These are phyloP conservation scores for Philantomba maxwellii DNA, from an alignment of 2,113 vertebrate genomes.

Conservation along the genomic window DNA sequence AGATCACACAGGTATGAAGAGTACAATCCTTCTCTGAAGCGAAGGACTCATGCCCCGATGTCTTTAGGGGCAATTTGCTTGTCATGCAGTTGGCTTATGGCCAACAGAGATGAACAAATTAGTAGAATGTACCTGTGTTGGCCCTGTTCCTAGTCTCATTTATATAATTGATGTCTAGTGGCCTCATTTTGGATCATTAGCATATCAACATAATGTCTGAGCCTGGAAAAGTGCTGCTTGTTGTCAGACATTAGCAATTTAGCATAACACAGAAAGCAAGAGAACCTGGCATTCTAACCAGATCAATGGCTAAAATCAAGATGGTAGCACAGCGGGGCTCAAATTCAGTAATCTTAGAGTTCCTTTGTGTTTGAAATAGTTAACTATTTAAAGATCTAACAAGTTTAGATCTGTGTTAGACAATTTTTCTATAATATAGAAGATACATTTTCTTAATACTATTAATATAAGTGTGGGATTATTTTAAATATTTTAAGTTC, in stretches of 20 bases:
- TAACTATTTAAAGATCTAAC: neutral
- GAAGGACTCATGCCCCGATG: slow-evolving; percentile 7
- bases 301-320: neutral
- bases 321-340: neutral
- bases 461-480: neutral
- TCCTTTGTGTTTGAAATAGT: neutral
- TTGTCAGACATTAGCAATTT: slow-evolving; percentile 27
- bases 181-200: slow-evolving; percentile 67
- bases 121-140: slow-evolving; percentile 63
- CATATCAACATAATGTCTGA: slow-evolving; percentile 56
- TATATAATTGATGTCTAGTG: slow-evolving; percentile 65
- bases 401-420: neutral
- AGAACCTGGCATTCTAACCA: neutral
- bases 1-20: slow-evolving; percentile 38
- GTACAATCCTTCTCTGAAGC: slow-evolving; percentile 36
- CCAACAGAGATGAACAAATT: slow-evolving; percentile 67
- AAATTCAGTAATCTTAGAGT: neutral
- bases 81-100: slow-evolving; percentile 66
- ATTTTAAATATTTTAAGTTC: neutral
- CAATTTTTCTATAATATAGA: neutral
- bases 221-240: slow-evolving; percentile 47
- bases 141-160: slow-evolving; percentile 63
- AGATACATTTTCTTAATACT: neutral
- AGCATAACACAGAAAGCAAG: neutral
- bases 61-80: slow-evolving; percentile 53